Evolutionary conservation across 30 jellyfish, hydroid and myxozoan species (phyloP).

Genomic region (Cassiopea andromeda): DNA sequence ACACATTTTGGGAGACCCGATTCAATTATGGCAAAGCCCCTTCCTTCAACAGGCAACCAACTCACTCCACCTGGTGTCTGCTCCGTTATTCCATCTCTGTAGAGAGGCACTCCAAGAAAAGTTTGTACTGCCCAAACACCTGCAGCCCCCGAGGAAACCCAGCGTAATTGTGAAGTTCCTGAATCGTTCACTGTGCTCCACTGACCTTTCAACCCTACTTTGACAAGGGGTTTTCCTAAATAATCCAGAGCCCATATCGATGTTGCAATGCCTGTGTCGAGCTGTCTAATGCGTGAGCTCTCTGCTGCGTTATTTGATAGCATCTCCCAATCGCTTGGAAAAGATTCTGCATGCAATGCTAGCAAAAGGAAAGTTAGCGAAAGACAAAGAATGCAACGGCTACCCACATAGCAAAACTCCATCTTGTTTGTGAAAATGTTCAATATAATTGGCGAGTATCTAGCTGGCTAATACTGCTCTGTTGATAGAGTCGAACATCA

Average conservation of each 20-base stretch:
- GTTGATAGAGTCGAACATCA: constrained; percentile 11
- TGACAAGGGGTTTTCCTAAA: constrained; percentile 71
- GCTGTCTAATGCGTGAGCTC: constrained; percentile 33
- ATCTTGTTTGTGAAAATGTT: background rate
- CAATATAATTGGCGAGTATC: background rate
- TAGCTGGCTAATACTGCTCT: background rate
- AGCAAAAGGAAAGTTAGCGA: background rate
- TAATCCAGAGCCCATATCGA: constrained; percentile 69
- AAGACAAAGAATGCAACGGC: background rate
- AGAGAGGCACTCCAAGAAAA: constrained; percentile 51
- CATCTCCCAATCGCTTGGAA: constrained; percentile 47
- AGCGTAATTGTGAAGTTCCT: constrained; percentile 27
- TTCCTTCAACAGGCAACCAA: constrained; percentile 70
- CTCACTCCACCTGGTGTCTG: constrained; percentile 59
- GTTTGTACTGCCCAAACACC: constrained; percentile 93
- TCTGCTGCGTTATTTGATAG: background rate
- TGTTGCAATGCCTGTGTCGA: constrained; percentile 72
- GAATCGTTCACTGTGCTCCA: constrained; percentile 50
- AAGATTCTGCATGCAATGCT: background rate
- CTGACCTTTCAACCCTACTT: constrained; percentile 54
- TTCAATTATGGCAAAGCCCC: constrained; percentile 58
- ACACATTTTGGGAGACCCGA: constrained; percentile 74
- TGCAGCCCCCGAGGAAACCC: constrained; percentile 90
- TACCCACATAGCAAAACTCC: constrained; percentile 13
- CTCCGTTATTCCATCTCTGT: constrained; percentile 72